phyloP scores from a whole-genome alignment of 2,888 invertebrate genomes.

The Malacosoma neustria region DNA sequence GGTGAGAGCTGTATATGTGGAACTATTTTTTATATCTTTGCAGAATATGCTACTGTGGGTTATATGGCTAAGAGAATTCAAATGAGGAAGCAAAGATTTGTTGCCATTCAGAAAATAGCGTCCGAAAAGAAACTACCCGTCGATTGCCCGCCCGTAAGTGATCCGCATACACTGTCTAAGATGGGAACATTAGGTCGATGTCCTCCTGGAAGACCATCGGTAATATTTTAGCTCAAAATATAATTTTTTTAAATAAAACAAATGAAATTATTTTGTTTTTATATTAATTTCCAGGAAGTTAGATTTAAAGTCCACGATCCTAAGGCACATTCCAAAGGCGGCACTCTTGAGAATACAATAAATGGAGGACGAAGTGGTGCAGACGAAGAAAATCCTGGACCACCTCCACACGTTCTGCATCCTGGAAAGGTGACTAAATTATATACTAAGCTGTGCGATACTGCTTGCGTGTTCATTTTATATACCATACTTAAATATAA shows the following conservation, averaged over 20 bases:
- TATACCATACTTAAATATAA: too few relatives aligned
- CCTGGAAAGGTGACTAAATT: slow-evolving; percentile 81
- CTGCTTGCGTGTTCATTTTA: not conserved
- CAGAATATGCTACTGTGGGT: slow-evolving; percentile 98
- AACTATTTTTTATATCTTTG: slow-evolving; percentile 36
- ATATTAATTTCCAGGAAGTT: slow-evolving; percentile 83
- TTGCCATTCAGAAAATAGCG: slow-evolving; percentile 92
- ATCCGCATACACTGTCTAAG: slow-evolving; percentile 80
- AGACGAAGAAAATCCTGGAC: slow-evolving; percentile 78
- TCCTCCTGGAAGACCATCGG: slow-evolving; percentile 68
- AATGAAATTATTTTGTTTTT: too few relatives aligned
- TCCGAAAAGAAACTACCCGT: slow-evolving; percentile 91
- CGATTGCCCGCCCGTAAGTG: slow-evolving; percentile 83
- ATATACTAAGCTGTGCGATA: slow-evolving; percentile 9
- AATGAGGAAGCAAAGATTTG: slow-evolving; percentile 94
- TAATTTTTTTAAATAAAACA: too few relatives aligned
- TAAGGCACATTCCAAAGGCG: slow-evolving; percentile 94
- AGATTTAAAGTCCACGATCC: slow-evolving; percentile 96
- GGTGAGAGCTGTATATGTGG: slow-evolving; percentile 11
- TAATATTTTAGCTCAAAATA: too few relatives aligned
- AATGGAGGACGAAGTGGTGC: slow-evolving; percentile 84
- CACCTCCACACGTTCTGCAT: slow-evolving; percentile 85
- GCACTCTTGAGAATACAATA: slow-evolving; percentile 92
- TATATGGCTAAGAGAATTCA: slow-evolving; percentile 98
- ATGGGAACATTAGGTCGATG: slow-evolving; percentile 84